Evolutionary conservation across 2,113 vertebrate genomes (phyloP).

Genomic region (Toxostoma redivivum): DNA sequence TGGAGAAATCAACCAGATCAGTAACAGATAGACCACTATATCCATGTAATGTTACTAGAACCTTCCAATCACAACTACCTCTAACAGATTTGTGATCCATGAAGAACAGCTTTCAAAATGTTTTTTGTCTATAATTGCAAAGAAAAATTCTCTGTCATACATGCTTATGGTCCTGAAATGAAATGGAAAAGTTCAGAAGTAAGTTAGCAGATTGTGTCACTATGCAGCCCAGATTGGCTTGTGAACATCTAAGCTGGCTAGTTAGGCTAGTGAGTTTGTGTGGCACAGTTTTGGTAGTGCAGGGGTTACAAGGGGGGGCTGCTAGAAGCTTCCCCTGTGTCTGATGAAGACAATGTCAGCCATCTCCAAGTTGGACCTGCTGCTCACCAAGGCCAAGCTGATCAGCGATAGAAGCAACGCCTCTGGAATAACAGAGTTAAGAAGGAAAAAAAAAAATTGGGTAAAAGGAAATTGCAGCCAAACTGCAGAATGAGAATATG

Average conservation of each 20-base stretch:
- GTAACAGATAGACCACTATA: not conserved
- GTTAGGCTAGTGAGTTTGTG: not conserved
- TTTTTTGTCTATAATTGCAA: not conserved
- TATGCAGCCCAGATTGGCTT: not conserved
- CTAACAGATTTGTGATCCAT: not conserved
- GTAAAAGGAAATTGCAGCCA: not conserved
- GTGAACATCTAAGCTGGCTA: not conserved
- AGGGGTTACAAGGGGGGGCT: not conserved
- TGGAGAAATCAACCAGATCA: not conserved
- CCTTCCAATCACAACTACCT: not conserved
- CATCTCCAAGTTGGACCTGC: not conserved
- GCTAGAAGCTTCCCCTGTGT: not conserved
- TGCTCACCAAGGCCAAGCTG: not conserved
- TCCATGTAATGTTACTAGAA: not conserved
- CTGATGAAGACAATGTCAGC: not conserved
- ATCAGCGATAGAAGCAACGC: rapidly evolving
- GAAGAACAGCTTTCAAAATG: not conserved
- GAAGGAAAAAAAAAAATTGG: not conserved
- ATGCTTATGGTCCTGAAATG: not conserved
- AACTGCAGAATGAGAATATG: not conserved
- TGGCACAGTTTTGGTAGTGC: not conserved
- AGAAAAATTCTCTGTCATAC: not conserved
- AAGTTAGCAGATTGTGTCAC: not conserved
- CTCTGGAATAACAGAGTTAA: not conserved
- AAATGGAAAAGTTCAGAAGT: not conserved